Conservation (phyloP, 2,113 vertebrate species). For the Seriola dumerili region DNA sequence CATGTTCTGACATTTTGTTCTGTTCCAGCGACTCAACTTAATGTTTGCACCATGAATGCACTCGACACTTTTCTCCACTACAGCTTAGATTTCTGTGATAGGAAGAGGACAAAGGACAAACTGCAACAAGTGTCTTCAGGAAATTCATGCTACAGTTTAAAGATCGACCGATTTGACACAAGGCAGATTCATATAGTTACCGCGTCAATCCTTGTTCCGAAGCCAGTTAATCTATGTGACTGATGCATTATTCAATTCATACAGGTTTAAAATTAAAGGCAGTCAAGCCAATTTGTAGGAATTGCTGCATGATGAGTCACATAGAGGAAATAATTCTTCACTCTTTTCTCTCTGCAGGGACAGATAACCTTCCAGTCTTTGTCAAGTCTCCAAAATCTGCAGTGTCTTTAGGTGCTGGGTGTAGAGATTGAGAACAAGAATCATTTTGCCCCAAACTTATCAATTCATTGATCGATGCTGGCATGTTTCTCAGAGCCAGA, state of each 20-base stretch:
- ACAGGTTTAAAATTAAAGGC: background rate
- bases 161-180: background rate
- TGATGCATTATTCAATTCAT: background rate
- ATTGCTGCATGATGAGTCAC: background rate
- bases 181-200: background rate
- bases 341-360: background rate
- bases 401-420: background rate
- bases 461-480: too few relatives aligned
- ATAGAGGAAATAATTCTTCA: background rate
- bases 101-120: too few relatives aligned
- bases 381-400: background rate
- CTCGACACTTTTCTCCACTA: background rate
- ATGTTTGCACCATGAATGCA: background rate
- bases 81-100: too few relatives aligned
- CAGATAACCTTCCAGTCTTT: background rate
- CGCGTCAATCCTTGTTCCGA: background rate
- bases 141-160: background rate
- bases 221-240: background rate
- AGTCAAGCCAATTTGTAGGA: background rate
- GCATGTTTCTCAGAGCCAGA: too few relatives aligned
- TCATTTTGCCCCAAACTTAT: too few relatives aligned
- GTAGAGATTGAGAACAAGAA: too few relatives aligned
- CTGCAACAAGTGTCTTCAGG: background rate
- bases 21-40: rapidly evolving
- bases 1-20: background rate